Conservation (phyloP, 2,888 invertebrate species). For the Mycalesis mineus region DNA sequence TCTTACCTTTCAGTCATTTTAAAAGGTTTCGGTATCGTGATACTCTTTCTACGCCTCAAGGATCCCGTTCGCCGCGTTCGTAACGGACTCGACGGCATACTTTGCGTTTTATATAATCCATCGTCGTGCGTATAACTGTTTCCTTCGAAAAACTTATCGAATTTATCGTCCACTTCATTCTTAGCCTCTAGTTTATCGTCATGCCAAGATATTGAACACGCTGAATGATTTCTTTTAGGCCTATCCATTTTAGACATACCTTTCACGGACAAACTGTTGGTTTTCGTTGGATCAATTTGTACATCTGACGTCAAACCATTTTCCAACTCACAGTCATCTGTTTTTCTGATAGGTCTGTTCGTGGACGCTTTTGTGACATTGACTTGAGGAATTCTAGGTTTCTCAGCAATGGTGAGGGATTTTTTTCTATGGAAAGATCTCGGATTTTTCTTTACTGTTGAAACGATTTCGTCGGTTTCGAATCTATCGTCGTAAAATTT, state of each 20-base stretch:
- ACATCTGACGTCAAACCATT: slow-evolving; percentile 6
- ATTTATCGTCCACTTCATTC: slow-evolving; percentile 60
- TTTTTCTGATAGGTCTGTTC: slow-evolving; percentile 40
- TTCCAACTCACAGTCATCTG: background rate
- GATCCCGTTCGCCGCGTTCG: slow-evolving; percentile 54
- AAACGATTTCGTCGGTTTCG: slow-evolving; percentile 29
- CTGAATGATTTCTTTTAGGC: slow-evolving; percentile 63
- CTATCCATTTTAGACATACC: slow-evolving; percentile 41
- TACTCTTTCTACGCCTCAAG: slow-evolving; percentile 43
- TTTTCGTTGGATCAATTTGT: slow-evolving; percentile 39
- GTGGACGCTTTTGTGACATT: slow-evolving; percentile 36
- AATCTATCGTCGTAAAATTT: slow-evolving; percentile 29
- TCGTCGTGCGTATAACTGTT: slow-evolving; percentile 42
- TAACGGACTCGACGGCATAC: slow-evolving; percentile 79
- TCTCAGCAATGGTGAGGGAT: slow-evolving; percentile 9
- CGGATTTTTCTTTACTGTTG: slow-evolving; percentile 16
- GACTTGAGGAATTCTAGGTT: slow-evolving; percentile 13
- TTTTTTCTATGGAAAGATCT: slow-evolving; percentile 12
- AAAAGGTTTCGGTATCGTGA: slow-evolving; percentile 83
- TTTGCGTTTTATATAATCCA: slow-evolving; percentile 68
- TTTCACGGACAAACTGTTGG: slow-evolving; percentile 40
- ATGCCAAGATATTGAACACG: slow-evolving; percentile 72
- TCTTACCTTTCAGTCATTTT: slow-evolving; percentile 82
- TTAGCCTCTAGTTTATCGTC: slow-evolving; percentile 55
- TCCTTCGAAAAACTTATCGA: slow-evolving; percentile 59